These are phyloP conservation scores for Suillia variegata DNA, from an alignment of 2,888 invertebrate species.

Conservation along the genomic window DNA sequence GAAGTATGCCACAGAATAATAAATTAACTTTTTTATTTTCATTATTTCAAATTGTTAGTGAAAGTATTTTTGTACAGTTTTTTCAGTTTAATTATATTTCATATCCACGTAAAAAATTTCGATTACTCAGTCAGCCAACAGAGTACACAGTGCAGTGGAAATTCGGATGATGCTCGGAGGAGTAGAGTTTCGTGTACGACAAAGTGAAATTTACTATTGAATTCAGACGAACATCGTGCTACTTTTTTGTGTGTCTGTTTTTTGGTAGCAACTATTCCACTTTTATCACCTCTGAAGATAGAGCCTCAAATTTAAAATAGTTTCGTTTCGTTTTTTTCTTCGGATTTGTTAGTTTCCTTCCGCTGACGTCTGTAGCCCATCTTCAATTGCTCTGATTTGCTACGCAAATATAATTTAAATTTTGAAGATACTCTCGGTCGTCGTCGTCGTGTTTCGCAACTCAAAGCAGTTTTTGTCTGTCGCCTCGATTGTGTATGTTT, in stretches of 20 bases:
- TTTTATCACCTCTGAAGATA: too few species aligned
- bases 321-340: too few species aligned
- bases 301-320: too few species aligned
- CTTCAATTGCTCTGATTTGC: neutral
- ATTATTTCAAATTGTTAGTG: too few species aligned
- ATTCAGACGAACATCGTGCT: neutral
- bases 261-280: neutral
- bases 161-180: conserved; percentile 39
- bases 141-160: conserved; percentile 54
- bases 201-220: neutral
- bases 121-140: too few species aligned
- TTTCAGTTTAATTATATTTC: too few species aligned
- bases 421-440: neutral
- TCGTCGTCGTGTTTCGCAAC: neutral
- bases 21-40: too few species aligned
- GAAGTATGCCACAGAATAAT: too few species aligned
- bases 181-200: conserved; percentile 23
- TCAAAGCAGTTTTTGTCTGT: too few species aligned
- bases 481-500: too few species aligned
- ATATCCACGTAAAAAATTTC: too few species aligned
- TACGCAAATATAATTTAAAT: neutral
- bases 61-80: too few species aligned
- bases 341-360: neutral
- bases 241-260: neutral
- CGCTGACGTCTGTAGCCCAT: neutral